phyloP scores from a whole-genome alignment of 2,888 invertebrate genomes.

The Hermaeophaga mercurialis region DNA sequence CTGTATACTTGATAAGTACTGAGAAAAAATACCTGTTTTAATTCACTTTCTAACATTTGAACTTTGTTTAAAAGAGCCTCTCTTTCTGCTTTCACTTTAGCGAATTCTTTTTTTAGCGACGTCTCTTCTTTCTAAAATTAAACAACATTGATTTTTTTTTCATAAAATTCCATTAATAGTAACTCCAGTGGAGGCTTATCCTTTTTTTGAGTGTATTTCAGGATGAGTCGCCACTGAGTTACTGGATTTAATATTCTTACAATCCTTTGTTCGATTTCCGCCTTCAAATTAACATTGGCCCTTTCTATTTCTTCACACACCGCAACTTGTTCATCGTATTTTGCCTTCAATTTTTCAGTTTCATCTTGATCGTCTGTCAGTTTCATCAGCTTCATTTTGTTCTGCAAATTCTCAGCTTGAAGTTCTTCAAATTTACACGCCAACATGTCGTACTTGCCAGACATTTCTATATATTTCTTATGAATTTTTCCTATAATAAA shows the following conservation, averaged over 20 bases:
- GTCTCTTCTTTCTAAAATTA: constrained; percentile 25
- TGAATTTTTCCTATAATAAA: constrained; percentile 36
- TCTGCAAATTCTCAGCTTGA: constrained; percentile 37
- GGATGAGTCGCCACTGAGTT: too few species aligned
- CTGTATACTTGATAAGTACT: too few species aligned
- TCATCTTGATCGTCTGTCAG: constrained; percentile 26
- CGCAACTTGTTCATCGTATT: constrained; percentile 32
- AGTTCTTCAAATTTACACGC: constrained; percentile 47
- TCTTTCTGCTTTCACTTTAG: constrained; percentile 20
- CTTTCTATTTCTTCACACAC: constrained; percentile 32
- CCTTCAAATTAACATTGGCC: constrained; percentile 36
- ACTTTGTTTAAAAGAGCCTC: constrained; percentile 22
- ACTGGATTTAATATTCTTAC: constrained; percentile 29
- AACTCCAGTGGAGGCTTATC: too few species aligned
- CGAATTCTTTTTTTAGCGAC: constrained; percentile 4
- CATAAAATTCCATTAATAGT: too few species aligned
- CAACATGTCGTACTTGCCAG: constrained; percentile 51
- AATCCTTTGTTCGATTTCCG: constrained; percentile 35
- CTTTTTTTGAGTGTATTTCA: too few species aligned
- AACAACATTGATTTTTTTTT: background rate
- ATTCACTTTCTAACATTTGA: constrained; percentile 39
- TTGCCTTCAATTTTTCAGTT: constrained; percentile 25
- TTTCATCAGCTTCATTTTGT: constrained; percentile 25
- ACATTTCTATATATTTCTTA: constrained; percentile 51
- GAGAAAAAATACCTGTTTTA: constrained; percentile 28